Conservation (phyloP, 2,113 vertebrate species). For the Peucedramus taeniatus region DNA sequence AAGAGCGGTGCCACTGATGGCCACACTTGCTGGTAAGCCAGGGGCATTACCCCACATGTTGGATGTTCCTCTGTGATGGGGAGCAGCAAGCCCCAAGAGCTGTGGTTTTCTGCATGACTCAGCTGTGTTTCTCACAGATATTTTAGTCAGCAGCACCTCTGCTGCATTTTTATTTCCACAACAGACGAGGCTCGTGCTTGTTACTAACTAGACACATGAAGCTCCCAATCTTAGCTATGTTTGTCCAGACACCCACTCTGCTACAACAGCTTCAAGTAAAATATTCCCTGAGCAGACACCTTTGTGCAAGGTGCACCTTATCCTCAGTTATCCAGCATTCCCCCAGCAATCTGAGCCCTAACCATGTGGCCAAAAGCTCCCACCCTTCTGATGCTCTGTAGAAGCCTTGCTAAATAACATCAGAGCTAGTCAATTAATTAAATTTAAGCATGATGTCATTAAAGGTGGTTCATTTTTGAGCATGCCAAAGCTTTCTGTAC, state of each 20-base stretch:
- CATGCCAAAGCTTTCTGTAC: neutral
- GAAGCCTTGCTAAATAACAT: neutral
- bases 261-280: neutral
- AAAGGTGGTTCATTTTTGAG: neutral
- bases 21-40: accelerated
- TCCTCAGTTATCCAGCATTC: neutral
- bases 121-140: neutral
- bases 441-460: neutral
- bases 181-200: neutral
- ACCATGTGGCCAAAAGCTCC: accelerated
- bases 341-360: neutral
- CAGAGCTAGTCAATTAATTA: neutral
- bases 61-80: neutral
- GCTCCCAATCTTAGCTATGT: neutral
- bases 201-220: neutral
- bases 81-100: neutral
- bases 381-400: neutral
- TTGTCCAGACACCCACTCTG: neutral
- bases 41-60: accelerated
- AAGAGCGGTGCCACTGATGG: neutral
- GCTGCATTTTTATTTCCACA: neutral
- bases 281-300: neutral
- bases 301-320: neutral
- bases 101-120: neutral
- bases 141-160: neutral